These are phyloP conservation scores for Diplazon laetatorius DNA, from an alignment of 2,888 invertebrate genomes.

Conservation along the genomic window DNA sequence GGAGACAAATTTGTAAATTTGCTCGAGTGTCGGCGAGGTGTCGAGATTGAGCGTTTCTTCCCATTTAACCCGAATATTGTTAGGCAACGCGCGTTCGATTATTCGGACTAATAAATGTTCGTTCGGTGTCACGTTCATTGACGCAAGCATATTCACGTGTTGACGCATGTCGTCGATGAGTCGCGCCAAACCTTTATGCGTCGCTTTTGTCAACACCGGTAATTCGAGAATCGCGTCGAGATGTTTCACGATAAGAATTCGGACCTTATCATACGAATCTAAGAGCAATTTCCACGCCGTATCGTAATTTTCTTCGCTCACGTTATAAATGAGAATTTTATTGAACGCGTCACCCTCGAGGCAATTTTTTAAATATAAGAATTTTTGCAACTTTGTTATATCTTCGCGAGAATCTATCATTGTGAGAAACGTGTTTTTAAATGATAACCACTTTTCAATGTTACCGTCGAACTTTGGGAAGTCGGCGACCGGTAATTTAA, in stretches of 20 bases:
- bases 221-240: constrained; percentile 42
- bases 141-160: constrained; percentile 13
- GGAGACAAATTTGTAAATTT: constrained; percentile 29
- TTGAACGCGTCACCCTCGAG: constrained; percentile 51
- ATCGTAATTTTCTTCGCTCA: constrained; percentile 51
- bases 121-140: not conserved
- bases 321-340: constrained; percentile 42
- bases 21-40: constrained; percentile 15
- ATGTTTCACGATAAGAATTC: constrained; percentile 58
- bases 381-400: constrained; percentile 59
- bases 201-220: constrained; percentile 4
- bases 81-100: constrained; percentile 27
- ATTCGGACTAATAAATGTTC: constrained; percentile 22
- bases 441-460: constrained; percentile 51
- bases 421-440: constrained; percentile 42
- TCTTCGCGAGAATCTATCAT: constrained; percentile 42
- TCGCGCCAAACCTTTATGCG: constrained; percentile 12
- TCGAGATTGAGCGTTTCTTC: constrained; percentile 26
- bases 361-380: constrained; percentile 43
- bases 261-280: constrained; percentile 50
- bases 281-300: constrained; percentile 38
- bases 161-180: constrained; percentile 31
- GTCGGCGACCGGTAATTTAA: constrained; percentile 38
- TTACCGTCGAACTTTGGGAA: constrained; percentile 60
- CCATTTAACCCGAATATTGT: constrained; percentile 18